phyloP scores from a whole-genome alignment of 1,140 invertebrate species.

The Bombus huntii region DNA sequence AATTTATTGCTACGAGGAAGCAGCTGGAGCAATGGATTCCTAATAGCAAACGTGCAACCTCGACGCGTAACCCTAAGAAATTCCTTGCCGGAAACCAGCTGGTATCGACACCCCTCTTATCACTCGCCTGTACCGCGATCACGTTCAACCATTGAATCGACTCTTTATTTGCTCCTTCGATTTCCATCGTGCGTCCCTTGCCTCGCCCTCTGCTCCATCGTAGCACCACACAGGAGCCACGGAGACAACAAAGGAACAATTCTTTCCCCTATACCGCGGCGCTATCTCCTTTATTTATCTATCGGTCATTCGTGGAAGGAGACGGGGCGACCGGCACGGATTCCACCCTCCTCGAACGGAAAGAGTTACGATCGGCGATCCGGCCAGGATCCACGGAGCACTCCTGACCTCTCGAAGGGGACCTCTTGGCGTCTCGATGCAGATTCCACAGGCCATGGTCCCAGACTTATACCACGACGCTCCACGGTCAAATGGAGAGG shows the following conservation, averaged over 20 bases:
- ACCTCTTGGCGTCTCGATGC: slow-evolving; percentile 34
- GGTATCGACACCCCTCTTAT: slow-evolving; percentile 5
- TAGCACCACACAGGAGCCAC: slow-evolving; percentile 32
- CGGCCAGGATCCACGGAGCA: slow-evolving; percentile 45
- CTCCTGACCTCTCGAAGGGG: slow-evolving; percentile 59
- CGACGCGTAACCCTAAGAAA: background rate
- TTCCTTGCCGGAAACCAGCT: background rate
- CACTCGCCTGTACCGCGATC: background rate
- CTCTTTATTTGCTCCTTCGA: slow-evolving; percentile 38
- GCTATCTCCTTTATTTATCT: slow-evolving; percentile 57
- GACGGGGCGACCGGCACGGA: slow-evolving; percentile 29
- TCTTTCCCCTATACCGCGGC: slow-evolving; percentile 36
- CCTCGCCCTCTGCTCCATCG: background rate
- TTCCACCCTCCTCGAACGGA: slow-evolving; percentile 32
- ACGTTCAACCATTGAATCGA: background rate
- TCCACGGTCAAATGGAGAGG: background rate
- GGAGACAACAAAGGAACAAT: slow-evolving; percentile 56
- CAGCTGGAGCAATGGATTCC: fast-evolving
- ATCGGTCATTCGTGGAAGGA: slow-evolving; percentile 50
- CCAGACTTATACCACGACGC: background rate
- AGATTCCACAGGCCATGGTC: slow-evolving; percentile 49
- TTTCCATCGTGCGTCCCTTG: slow-evolving; percentile 8
- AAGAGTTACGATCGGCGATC: slow-evolving; percentile 65
- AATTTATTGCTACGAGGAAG: too few relatives aligned
- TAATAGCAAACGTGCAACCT: background rate